These are phyloP conservation scores for Acronicta leporina DNA, from an alignment of 2,888 invertebrate genomes.

Conservation along the genomic window DNA sequence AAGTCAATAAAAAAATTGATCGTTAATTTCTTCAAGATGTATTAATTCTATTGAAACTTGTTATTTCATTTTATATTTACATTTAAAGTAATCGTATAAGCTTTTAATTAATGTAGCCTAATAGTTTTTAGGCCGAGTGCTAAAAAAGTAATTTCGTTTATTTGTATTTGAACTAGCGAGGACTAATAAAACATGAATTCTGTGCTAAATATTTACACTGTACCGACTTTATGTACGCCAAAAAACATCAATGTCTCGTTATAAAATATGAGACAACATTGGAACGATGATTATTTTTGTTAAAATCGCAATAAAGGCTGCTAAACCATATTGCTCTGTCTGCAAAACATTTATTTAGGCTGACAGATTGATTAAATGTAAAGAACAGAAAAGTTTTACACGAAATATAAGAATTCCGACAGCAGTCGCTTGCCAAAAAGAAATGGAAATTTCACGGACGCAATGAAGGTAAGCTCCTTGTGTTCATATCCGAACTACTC, in stretches of 20 bases:
- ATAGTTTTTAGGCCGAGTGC: constrained; percentile 17
- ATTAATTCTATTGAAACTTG: neutral
- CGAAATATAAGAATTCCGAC: constrained; percentile 27
- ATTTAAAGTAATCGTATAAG: constrained; percentile 12
- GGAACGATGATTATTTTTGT: constrained; percentile 30
- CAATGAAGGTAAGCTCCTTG: constrained; percentile 36
- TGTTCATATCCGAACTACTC: constrained; percentile 61
- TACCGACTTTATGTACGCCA: constrained; percentile 8
- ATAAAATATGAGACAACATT: constrained; percentile 19
- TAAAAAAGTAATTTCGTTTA: constrained; percentile 39
- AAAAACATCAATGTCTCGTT: constrained; percentile 11
- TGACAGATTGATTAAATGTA: constrained; percentile 40
- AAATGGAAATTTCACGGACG: constrained; percentile 24
- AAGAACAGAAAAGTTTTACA: constrained; percentile 19
- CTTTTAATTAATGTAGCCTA: constrained; percentile 12
- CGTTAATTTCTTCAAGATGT: no score
- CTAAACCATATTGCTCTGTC: constrained; percentile 27
- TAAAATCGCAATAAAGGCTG: constrained; percentile 33
- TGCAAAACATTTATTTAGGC: constrained; percentile 30
- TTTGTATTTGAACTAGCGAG: constrained; percentile 28
- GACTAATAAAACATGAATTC: constrained; percentile 38
- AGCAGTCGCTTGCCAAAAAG: constrained; percentile 17
- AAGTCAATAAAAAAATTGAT: no score
- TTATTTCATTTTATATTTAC: constrained; percentile 12
- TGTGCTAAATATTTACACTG: constrained; percentile 32